A percentile compares a stretch with the other conserved stretches of the same genome.
These are phyloP conservation scores for Ptychoptera albimana DNA, from an alignment of 2,888 invertebrate genomes.

Conservation along the genomic window DNA sequence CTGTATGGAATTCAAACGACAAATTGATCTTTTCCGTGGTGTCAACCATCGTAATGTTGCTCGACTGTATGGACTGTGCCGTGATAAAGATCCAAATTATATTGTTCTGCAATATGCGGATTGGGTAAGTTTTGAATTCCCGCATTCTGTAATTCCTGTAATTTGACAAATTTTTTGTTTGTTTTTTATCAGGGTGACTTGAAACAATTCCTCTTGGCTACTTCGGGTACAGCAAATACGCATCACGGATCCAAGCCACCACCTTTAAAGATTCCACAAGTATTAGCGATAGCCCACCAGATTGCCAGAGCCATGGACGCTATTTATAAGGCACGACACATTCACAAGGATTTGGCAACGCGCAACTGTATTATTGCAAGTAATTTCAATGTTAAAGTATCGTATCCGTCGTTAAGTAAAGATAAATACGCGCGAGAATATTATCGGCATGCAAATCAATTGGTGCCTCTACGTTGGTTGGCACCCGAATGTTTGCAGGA, in stretches of 20 bases:
- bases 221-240: conserved; percentile 23
- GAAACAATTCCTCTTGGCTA: conserved; percentile 69
- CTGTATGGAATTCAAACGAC: conserved; percentile 71
- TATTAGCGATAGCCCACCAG: conserved; percentile 52
- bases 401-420: conserved; percentile 59
- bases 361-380: conserved; percentile 82
- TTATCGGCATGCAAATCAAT: conserved; percentile 66
- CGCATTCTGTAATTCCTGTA: conserved; percentile 26
- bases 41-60: conserved; percentile 71
- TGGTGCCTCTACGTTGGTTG: conserved; percentile 80
- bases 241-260: conserved; percentile 25
- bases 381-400: conserved; percentile 62
- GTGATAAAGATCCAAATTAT: conserved; percentile 72
- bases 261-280: conserved; percentile 50
- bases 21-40: conserved; percentile 71
- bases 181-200: conserved; percentile 68
- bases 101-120: conserved; percentile 84
- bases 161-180: conserved; percentile 7
- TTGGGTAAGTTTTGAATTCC: conserved; percentile 48
- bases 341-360: conserved; percentile 85
- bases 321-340: conserved; percentile 53
- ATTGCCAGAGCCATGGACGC: conserved; percentile 71
- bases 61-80: conserved; percentile 63
- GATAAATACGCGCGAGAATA: conserved; percentile 86
- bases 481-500: conserved; percentile 79